A percentile compares a stretch with the other conserved stretches of the same genome.
Evolutionary conservation across 2,888 invertebrate genomes (phyloP).

Genomic region (Eupithecia subumbrata): DNA sequence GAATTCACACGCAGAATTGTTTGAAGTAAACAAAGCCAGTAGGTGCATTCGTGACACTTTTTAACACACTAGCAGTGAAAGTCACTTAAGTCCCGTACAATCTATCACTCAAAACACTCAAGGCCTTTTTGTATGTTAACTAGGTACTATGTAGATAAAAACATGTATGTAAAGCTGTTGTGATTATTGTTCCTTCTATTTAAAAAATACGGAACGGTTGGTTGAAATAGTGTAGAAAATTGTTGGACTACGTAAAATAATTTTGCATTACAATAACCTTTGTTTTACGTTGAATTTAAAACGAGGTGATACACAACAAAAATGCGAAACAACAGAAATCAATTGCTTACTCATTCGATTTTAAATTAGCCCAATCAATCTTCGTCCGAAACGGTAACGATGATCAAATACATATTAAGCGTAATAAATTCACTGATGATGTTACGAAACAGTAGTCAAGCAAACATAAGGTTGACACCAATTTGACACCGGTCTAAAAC

Average conservation of each 20-base stretch:
- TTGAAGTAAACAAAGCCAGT: conserved; percentile 12
- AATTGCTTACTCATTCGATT: conserved; percentile 39
- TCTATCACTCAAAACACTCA: conserved; percentile 51
- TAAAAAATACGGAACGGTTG: neutral
- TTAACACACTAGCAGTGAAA: conserved; percentile 75
- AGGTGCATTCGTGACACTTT: conserved; percentile 30
- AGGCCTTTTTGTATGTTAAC: conserved; percentile 28
- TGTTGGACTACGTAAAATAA: neutral
- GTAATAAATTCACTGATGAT: conserved; percentile 43
- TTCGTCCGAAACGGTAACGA: conserved; percentile 40
- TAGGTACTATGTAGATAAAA: neutral
- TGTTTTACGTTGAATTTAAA: neutral
- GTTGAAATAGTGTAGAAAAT: neutral
- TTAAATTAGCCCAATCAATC: conserved; percentile 44
- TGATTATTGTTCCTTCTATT: neutral
- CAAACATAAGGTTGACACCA: conserved; percentile 49
- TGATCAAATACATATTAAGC: conserved; percentile 49
- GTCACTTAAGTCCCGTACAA: conserved; percentile 57
- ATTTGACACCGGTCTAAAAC: conserved; percentile 44
- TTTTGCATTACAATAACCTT: neutral
- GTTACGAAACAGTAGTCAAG: conserved; percentile 35
- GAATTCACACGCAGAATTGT: conserved; percentile 11
- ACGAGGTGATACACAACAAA: neutral
- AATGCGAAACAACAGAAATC: conserved; percentile 1
- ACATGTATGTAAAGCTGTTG: neutral